phyloP scores from a whole-genome alignment of 2,888 invertebrate species.

The Pachymerium ferrugineum region DNA sequence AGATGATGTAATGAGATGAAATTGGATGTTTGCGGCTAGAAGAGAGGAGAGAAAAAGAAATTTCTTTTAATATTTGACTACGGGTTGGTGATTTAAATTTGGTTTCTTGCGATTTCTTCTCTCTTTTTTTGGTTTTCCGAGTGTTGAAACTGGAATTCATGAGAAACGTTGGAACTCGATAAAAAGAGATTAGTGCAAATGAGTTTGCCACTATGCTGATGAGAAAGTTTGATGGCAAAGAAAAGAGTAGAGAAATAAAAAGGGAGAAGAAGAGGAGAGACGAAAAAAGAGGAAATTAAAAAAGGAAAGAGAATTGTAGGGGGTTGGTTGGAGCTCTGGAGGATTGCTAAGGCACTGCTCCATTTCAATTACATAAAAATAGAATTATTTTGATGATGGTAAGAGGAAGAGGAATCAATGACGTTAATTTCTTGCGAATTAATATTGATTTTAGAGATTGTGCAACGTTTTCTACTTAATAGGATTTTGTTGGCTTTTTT shows the following conservation, averaged over 20 bases:
- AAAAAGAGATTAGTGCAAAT: not conserved
- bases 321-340: not conserved
- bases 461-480: too few species aligned
- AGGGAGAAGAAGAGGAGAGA: not conserved
- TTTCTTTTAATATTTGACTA: too few species aligned
- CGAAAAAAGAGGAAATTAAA: slow-evolving; percentile 6
- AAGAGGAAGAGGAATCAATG: not conserved
- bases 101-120: not conserved
- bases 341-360: slow-evolving; percentile 1
- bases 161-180: not conserved
- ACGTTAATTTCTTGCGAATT: slow-evolving; percentile 1
- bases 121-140: not conserved
- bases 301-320: not conserved
- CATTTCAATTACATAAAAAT: slow-evolving; percentile 7
- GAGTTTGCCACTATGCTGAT: slow-evolving; percentile 14
- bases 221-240: slow-evolving; percentile 10
- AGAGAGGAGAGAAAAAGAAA: too few species aligned
- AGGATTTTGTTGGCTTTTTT: too few species aligned
- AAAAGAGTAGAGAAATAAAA: not conserved
- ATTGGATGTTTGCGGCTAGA: not conserved
- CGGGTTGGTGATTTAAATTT: not conserved
- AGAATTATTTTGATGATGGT: not conserved
- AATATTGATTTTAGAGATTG: not conserved
- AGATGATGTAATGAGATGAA: not conserved
- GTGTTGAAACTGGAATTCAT: not conserved